Evolutionary conservation across 2,888 invertebrate genomes (phyloP).

Genomic region (Dysmachus trigonus): DNA sequence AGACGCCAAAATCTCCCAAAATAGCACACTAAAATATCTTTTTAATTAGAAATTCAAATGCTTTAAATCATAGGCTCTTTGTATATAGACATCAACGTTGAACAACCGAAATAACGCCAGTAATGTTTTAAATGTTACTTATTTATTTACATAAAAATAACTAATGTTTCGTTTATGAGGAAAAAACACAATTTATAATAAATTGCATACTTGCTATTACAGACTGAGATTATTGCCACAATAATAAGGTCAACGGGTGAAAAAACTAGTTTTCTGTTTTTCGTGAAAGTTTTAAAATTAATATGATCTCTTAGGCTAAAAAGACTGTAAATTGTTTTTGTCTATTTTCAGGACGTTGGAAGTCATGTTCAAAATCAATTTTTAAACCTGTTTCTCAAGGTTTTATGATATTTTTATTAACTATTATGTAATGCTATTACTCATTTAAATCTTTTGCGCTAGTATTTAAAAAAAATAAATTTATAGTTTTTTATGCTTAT

Average conservation of each 20-base stretch:
- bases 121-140: neutral
- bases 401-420: neutral
- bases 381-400: neutral
- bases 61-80: no score
- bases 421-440: neutral
- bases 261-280: neutral
- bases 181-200: neutral
- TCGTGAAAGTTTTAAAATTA: neutral
- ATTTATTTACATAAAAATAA: neutral
- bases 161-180: neutral
- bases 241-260: neutral
- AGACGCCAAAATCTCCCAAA: neutral
- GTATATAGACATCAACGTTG: no score
- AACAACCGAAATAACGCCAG: no score
- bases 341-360: neutral
- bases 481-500: neutral
- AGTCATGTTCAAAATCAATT: neutral
- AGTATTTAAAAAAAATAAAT: neutral
- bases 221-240: no score
- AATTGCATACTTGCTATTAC: neutral
- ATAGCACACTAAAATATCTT: no score
- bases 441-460: neutral
- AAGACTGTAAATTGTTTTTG: neutral
- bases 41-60: no score
- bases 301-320: neutral